Base-by-base conservation (phyloP, 2,113 vertebrate genomes). In the Hassar affinis region DNA sequence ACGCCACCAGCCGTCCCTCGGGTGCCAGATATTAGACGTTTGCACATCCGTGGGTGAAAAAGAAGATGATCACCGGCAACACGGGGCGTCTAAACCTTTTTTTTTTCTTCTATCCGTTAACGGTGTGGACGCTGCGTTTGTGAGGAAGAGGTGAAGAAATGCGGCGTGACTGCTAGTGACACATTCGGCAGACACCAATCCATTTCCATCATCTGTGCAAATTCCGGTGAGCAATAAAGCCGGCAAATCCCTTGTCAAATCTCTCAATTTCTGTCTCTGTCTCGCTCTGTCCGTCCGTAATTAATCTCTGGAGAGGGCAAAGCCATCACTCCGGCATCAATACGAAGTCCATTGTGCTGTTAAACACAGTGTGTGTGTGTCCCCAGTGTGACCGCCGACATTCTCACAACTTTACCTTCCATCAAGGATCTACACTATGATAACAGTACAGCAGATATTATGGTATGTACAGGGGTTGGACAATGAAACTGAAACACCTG, bases 141-240 rank as follows among this genome's bases (percentile, higher is more conserved):
- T 38, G 75, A 78, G 56, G 75, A 78, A 38, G 56, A 38, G 54
- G 42, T 4, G 3, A 6, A 12, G 38, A 61, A 59, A n/a, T 78
- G 56, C n/a, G 54, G 59, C 33, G 57, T n/a, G 20, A 57, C 20
- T 8, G 54, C 54, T 59, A n/a, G 11, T 42, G 52, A 54, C 35
- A 69, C 49, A 38, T 68, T 52, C 47, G 1, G 68, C 33, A 22
- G 47, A 56, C 25, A 2, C 56, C n/a, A 68, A 17, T 59, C 38
- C 42, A 42, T 76, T 80, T 68, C 17, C 17, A 30, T 35, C 3
- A 61, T 49, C 62, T 69, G 42, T 35, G 66, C 66, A 82, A 61
- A 76, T 85, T 80, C 77, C 79, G 77, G 61, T 83, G 84, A 76
- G 84, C 77, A 71, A 77, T 87, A 80, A 85, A 78, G 75, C 69